phyloP scores from a whole-genome alignment of 2,113 vertebrate species.

The Sorex araneus region DNA sequence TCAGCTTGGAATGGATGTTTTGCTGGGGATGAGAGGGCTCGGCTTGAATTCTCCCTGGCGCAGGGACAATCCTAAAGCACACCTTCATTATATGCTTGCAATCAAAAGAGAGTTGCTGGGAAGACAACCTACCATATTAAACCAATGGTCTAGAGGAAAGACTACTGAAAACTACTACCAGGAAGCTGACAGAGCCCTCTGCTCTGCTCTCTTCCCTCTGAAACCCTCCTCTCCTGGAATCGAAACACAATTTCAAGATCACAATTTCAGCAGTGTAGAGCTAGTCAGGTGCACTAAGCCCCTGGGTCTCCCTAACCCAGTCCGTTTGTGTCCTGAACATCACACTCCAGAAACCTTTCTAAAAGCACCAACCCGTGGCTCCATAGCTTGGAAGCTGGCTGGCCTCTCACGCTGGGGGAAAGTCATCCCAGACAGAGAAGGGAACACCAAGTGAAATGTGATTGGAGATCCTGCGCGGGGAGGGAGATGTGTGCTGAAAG shows the following conservation, averaged over 20 bases:
- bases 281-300: background rate
- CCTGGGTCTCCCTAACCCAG: background rate
- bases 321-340: background rate
- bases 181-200: background rate
- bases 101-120: slow-evolving; percentile 26
- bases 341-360: background rate
- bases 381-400: too few relatives aligned
- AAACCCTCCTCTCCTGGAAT: background rate
- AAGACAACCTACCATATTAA: slow-evolving; percentile 17
- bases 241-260: background rate
- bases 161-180: background rate
- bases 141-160: background rate
- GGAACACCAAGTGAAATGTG: too few relatives aligned
- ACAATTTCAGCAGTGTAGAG: background rate
- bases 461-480: too few relatives aligned
- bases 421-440: too few relatives aligned
- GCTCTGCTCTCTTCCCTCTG: background rate
- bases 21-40: background rate
- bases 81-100: background rate
- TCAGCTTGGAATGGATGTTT: background rate
- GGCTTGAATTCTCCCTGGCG: background rate
- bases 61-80: background rate
- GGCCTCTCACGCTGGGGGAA: too few relatives aligned
- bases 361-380: too few relatives aligned
- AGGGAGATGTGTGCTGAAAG: too few relatives aligned